Evolutionary conservation across 2,797 vertebrate genomes (phyloP), one percentile per base, ranked within the genome.

Genomic region (Aulostomus chinensis): DNA sequence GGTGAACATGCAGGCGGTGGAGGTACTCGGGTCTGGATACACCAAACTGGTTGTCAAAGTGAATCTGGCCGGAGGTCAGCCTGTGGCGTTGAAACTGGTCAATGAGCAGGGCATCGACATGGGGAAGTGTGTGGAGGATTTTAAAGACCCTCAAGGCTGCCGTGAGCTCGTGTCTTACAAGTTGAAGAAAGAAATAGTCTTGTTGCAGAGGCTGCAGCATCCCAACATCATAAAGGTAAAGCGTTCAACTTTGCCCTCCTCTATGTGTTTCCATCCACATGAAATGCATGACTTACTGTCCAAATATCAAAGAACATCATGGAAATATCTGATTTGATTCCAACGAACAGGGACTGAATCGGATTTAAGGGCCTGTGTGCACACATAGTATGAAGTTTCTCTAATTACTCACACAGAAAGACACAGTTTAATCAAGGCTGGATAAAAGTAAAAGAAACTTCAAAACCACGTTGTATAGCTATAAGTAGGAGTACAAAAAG

Each of bases 151-250:
- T 0, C 73, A 39, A 2, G 92, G 92, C 41, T 96, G 94, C 80
- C 78, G 88, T 7, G 85, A 93, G 49, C 89, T 96, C 17, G 93
- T 95, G 25, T 89, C 92, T 1, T 94, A 86, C 81, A 96, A 96
- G 61, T 64, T 96, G 75, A 89, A 92, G 66, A 96, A 96, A 58
- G 94, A 96, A 88, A 88, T 93, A 38, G 68, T 88, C 14, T 80
- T 96, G 41, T 69, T 96, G 68, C 91, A 80, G 79, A 87, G 86
- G 63, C 76, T 96, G 48, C 84, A 73, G 39, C 94, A 94, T 53
- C 92, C 93, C n/a, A 94, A 95, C 62, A 81, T 95, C 78, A 88
- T 96, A 5, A 77, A 92, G 93, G 94, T 94, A 84, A 68, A 83
- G 65, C 63, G 13, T 34, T 11, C n/a, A n/a, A n/a, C n/a, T n/a